Evolutionary conservation across 2,797 vertebrate species (phyloP).

Genomic region (Lateolabrax maculatus): DNA sequence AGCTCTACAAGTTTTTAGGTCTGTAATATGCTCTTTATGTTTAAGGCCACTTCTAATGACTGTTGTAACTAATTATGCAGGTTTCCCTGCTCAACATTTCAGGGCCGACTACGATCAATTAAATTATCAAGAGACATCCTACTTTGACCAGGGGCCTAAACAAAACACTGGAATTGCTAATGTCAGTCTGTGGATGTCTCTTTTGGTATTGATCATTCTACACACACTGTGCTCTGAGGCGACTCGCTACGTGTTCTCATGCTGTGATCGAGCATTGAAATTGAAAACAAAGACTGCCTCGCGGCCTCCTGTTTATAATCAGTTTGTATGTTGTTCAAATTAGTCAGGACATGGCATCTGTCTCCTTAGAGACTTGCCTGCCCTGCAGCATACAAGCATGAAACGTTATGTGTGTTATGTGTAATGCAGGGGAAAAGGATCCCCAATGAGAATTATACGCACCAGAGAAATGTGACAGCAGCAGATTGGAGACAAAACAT

Average conservation of each 20-base stretch:
- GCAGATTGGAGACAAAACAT: conserved; percentile 23
- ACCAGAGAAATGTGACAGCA: conserved; percentile 13
- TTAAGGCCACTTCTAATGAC: conserved; percentile 35
- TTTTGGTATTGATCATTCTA: conserved; percentile 53
- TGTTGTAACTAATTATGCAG: conserved; percentile 49
- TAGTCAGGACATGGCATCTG: conserved; percentile 58
- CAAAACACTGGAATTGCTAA: conserved; percentile 45
- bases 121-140: conserved; percentile 50
- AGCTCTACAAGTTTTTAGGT: background rate
- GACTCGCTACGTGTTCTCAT: background rate
- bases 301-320: conserved; percentile 57
- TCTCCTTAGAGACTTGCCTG: conserved; percentile 55
- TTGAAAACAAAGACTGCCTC: conserved; percentile 40
- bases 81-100: conserved; percentile 53
- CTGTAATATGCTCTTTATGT: conserved; percentile 20
- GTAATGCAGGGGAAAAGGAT: conserved; percentile 8
- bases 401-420: conserved; percentile 35
- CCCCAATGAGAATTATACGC: conserved; percentile 10
- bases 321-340: conserved; percentile 67
- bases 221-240: conserved; percentile 22
- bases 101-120: conserved; percentile 52
- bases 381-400: conserved; percentile 50
- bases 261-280: conserved; percentile 39
- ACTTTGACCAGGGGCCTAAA: conserved; percentile 62
- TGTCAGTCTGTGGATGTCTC: conserved; percentile 30